phyloP scores from a whole-genome alignment of 1,140 invertebrate genomes.

The Drosophila bocki region DNA sequence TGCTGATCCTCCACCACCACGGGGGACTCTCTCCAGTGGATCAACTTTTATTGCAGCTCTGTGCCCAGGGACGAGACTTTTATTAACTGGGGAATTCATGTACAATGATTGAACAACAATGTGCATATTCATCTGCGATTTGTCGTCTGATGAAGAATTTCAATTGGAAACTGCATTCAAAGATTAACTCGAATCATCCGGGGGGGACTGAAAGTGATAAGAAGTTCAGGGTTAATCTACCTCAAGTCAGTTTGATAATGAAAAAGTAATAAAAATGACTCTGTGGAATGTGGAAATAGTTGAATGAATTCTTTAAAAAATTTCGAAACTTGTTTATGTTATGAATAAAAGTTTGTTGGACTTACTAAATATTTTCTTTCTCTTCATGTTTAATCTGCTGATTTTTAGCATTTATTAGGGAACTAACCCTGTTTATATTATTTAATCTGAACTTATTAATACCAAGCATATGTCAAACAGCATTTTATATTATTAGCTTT shows the following conservation, averaged over 20 bases:
- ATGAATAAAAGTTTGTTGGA: neutral
- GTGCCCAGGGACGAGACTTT: slow-evolving; percentile 39
- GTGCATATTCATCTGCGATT: slow-evolving; percentile 48
- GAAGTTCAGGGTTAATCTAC: slow-evolving; percentile 37
- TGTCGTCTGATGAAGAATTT: slow-evolving; percentile 44
- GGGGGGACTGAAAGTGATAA: slow-evolving; percentile 8
- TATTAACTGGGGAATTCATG: slow-evolving; percentile 52
- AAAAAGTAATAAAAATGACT: neutral
- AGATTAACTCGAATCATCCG: slow-evolving; percentile 29
- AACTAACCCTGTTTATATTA: neutral
- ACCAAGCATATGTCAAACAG: neutral
- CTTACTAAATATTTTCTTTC: neutral
- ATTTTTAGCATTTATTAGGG: neutral
- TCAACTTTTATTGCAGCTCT: slow-evolving; percentile 49
- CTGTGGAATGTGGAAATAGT: neutral
- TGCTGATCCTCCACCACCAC: slow-evolving; percentile 22
- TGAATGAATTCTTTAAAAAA: neutral
- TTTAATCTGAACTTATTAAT: neutral
- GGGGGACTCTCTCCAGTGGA: slow-evolving; percentile 28
- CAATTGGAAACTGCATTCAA: slow-evolving; percentile 34
- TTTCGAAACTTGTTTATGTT: neutral
- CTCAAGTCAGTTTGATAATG: slow-evolving; percentile 7
- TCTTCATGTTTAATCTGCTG: neutral
- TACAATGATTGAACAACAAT: slow-evolving; percentile 40
- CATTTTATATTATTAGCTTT: neutral